Evolutionary conservation across 2,113 vertebrate species (phyloP).

Genomic region (Arothron firmamentum): DNA sequence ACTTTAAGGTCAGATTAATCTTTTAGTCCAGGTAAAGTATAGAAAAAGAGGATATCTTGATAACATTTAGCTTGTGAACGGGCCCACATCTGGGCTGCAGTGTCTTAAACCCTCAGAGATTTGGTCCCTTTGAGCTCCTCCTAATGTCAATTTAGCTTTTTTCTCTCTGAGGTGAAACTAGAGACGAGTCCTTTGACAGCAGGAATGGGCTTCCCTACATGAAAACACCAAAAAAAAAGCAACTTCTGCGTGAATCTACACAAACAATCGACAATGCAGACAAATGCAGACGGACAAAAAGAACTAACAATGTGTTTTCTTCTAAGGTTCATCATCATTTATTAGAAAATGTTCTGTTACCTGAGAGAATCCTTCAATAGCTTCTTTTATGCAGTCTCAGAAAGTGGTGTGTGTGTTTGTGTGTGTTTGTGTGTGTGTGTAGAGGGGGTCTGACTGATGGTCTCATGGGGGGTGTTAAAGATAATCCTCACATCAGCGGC

Average conservation of each 20-base stretch:
- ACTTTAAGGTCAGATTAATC: too few species aligned
- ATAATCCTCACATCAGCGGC: neutral
- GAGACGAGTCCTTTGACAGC: neutral
- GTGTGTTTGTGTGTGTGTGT: slow-evolving; percentile 18
- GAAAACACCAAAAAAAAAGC: neutral
- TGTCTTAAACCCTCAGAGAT: too few species aligned
- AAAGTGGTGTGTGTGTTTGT: slow-evolving; percentile 52
- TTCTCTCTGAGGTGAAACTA: too few species aligned
- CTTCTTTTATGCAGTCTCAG: slow-evolving; percentile 72
- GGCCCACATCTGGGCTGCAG: too few species aligned
- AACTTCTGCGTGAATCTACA: slow-evolving; percentile 8
- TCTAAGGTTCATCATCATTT: slow-evolving; percentile 75
- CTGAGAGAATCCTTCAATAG: slow-evolving; percentile 81
- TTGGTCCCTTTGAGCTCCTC: too few species aligned
- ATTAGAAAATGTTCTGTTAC: slow-evolving; percentile 76
- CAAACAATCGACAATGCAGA: too few species aligned
- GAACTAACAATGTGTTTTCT: slow-evolving; percentile 68
- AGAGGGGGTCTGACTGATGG: slow-evolving; percentile 39
- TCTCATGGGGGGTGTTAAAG: slow-evolving; percentile 52
- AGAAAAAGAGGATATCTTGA: too few species aligned
- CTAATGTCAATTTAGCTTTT: too few species aligned
- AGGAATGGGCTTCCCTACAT: neutral
- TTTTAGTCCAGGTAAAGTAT: too few species aligned
- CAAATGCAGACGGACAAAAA: slow-evolving; percentile 32
- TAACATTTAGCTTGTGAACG: too few species aligned